phyloP scores from a whole-genome alignment of 2,113 vertebrate species.

The Microcebus murinus region DNA sequence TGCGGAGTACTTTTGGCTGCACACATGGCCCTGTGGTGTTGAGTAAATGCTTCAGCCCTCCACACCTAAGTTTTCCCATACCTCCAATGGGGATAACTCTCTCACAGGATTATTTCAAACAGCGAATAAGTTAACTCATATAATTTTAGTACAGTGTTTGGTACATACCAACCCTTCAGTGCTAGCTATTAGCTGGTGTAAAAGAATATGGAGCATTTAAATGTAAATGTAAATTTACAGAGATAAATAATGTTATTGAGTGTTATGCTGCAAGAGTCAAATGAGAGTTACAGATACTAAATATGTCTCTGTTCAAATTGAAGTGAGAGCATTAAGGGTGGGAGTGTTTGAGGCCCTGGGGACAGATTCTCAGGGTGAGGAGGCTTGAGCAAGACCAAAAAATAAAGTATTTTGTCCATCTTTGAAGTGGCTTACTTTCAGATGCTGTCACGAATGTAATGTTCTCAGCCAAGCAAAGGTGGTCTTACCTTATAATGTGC shows the following conservation, averaged over 20 bases:
- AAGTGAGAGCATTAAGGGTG: neutral
- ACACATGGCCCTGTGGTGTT: neutral
- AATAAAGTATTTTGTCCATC: neutral
- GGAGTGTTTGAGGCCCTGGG: neutral
- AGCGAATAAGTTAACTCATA: neutral
- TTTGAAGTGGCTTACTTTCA: slow-evolving; percentile 67
- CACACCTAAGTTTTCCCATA: neutral
- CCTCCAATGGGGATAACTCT: neutral
- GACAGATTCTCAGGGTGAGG: neutral
- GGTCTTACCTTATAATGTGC: neutral
- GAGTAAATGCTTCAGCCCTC: neutral
- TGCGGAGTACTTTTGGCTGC: neutral
- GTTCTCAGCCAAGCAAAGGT: slow-evolving; percentile 7
- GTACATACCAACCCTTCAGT: neutral
- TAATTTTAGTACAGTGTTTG: neutral
- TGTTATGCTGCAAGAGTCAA: neutral
- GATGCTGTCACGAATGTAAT: neutral
- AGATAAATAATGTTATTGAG: neutral
- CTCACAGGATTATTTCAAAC: neutral
- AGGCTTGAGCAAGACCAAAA: neutral
- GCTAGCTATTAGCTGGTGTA: neutral
- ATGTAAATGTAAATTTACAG: slow-evolving; percentile 31
- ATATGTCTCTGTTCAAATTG: neutral
- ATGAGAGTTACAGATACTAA: neutral
- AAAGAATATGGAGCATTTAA: neutral